Conservation (phyloP, 2,888 invertebrate genomes). For the Heliconius aoede region DNA sequence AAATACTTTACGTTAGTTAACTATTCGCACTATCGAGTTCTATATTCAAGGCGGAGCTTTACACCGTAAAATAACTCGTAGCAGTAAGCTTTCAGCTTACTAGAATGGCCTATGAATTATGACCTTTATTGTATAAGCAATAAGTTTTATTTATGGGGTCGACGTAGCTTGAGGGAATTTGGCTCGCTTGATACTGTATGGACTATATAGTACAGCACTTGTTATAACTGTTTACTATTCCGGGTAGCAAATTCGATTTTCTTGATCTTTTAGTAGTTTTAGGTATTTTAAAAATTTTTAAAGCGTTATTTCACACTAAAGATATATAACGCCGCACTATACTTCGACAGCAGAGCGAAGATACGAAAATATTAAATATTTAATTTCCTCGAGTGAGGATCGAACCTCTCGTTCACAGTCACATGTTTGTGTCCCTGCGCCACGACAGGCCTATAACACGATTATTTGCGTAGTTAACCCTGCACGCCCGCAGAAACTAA, state of each 20-base stretch:
- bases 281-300: not conserved
- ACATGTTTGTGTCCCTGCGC: too few species aligned
- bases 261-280: not conserved
- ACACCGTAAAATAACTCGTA: constrained; percentile 20
- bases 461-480: constrained; percentile 25
- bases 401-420: too few species aligned
- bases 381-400: too few species aligned
- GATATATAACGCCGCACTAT: too few species aligned
- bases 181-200: not conserved
- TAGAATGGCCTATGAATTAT: constrained; percentile 58
- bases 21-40: constrained; percentile 4
- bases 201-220: not conserved
- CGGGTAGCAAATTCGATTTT: not conserved
- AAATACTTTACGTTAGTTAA: constrained; percentile 13
- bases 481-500: constrained; percentile 22
- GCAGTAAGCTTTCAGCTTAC: constrained; percentile 41
- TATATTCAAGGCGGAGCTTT: constrained; percentile 20
- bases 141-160: constrained; percentile 61
- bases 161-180: constrained; percentile 14
- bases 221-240: not conserved
- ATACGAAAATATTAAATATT: too few species aligned
- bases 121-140: constrained; percentile 59
- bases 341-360: too few species aligned
- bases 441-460: not conserved
- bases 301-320: not conserved